Base-by-base conservation (phyloP, 2,888 invertebrate species). In the Pyrochroa serraticornis region DNA sequence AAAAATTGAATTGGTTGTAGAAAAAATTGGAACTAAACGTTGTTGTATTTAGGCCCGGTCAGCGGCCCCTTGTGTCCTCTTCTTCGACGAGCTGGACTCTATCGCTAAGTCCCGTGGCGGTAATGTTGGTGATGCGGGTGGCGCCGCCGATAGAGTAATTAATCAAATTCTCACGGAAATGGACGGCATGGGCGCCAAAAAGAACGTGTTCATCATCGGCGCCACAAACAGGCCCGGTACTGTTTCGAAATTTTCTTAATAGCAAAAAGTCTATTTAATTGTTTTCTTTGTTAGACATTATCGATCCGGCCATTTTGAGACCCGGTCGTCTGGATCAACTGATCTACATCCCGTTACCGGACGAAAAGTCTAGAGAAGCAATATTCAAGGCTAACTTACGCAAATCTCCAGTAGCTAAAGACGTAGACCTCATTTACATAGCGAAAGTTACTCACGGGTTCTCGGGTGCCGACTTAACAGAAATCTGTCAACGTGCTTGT, bases 181-280 rank as follows among this genome's bases (percentile, higher is more conserved):
- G 99, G 99, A 99, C 80, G 99, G 99, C 73, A 99, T 99, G 98
- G 96, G 96, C 34, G 93, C 97, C 31, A 99, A 99, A 85, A 99
- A 99, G 82, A 99, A 99, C 79, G 99, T 99, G 13, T 99, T 99
- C 80, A 99, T 99, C 70, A 99, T 99, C 78, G 99, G 99, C 78
- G 91, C 93, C 66, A 95, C 95, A 62, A 95, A 95, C 82, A 85
- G 93, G 70, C 90, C 90, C 63, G 83, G 82, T 82, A 72, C 35
- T 33, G 7, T 32, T 1, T 33, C 9, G 30, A 7, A 10, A 9
- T 9, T 36, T 36, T 12, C 30, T 9, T 10, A 34, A 8, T 37
- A 7, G 7, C 13, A n/a, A n/a, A n/a, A n/a, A n/a, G n/a, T n/a
- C 32, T 30, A 9, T 22, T 9, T 34, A 36, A 45, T 34, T 43